These are phyloP conservation scores for Thelaira solivaga DNA, from an alignment of 2,888 invertebrate species.

Conservation along the genomic window DNA sequence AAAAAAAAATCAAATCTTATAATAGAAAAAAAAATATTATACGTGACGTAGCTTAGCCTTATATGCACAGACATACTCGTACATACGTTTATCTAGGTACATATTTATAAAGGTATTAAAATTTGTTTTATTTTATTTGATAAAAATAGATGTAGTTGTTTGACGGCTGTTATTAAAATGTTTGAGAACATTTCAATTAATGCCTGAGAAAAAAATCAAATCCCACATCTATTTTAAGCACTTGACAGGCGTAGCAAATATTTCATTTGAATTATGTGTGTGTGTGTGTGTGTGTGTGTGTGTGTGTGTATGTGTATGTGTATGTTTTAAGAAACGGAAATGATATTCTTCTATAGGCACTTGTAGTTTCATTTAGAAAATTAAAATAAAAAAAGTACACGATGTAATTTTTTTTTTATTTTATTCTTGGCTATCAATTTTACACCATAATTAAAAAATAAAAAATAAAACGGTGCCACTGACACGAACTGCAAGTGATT, in stretches of 20 bases:
- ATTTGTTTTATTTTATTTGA: not conserved
- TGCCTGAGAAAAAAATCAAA: not conserved
- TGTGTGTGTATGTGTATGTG: not conserved
- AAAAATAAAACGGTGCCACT: constrained; percentile 3
- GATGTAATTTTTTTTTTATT: constrained; percentile 1
- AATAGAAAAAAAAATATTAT: too few species aligned
- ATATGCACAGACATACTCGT: too few species aligned
- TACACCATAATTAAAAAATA: constrained; percentile 28
- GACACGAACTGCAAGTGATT: constrained; percentile 43
- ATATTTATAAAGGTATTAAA: not conserved
- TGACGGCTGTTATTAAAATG: constrained; percentile 2
- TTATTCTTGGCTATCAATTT: constrained; percentile 12
- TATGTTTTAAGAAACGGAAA: constrained; percentile 12
- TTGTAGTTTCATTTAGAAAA: constrained; percentile 6
- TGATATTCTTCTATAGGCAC: constrained; percentile 11
- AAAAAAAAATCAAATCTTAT: too few species aligned
- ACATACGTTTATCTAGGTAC: not conserved
- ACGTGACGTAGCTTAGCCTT: too few species aligned
- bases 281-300: too few species aligned
- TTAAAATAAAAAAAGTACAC: not conserved
- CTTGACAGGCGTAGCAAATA: constrained; percentile 26
- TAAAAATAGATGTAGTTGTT: not conserved
- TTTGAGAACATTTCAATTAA: constrained; percentile 27
- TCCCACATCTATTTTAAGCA: constrained; percentile 18
- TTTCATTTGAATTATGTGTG: constrained; percentile 13